Base-by-base conservation (phyloP, 2,797 vertebrate species). In the Limnodromus scolopaceus region DNA sequence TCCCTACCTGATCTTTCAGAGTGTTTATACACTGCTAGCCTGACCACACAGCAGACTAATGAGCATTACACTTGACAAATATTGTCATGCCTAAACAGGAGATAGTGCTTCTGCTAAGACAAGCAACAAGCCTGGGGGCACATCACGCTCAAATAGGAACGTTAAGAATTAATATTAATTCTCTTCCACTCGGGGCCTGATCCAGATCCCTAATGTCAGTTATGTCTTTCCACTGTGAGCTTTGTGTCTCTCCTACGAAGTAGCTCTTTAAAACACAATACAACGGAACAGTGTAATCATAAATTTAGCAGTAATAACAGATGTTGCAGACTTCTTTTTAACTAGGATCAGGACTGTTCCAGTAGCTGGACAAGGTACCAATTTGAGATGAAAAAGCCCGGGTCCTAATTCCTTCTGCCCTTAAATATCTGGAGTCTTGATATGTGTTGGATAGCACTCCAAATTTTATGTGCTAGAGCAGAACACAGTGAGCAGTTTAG, bases 61-160 rank as follows among this genome's bases (percentile, higher is more conserved):
- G 93, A 96, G 93, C 93, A 32, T 84, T 94, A 5, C 70, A 83
- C 81, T 91, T 96, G 95, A 96, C 96, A 96, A 96, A 96, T 95
- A 95, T 70, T 94, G 96, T 94, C 84, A n/a, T 86, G 93, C 92
- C 94, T 94, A 85, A 97, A 77, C 64, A 69, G 87, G 61, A 96
- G 83, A 53, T 23, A 6, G 93, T 6, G 83, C 75, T 93, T 92
- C 86, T 93, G 94, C 76, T 22, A 92, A 77, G 94, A 81, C 78
- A 83, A 93, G 90, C 90, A 64, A 78, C 66, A 2, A 88, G 90
- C 94, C 96, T 17, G 55, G 69, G 86, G 92, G 86, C 74, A 93
- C 0, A 2, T 91, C 84, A 72, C 4, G 43, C 88, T 91, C 86
- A 72, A 41, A 92, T 64, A 54, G 74, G 27, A 39, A 90, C 82